Evolutionary conservation across 1,140 invertebrate genomes (phyloP).

Genomic region (Pteromalus puparum): DNA sequence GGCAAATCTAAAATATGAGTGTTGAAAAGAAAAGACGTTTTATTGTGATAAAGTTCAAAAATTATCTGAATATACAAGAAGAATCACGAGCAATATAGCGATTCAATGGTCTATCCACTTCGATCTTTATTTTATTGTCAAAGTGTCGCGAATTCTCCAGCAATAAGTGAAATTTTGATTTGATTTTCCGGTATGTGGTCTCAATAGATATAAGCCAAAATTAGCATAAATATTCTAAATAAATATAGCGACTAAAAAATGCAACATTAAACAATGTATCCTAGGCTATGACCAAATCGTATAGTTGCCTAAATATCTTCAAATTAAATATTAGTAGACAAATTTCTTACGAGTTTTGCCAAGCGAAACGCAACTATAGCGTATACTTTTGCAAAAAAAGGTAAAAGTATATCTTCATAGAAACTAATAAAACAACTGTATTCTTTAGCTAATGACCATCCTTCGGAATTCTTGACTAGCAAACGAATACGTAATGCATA

Average conservation of each 20-base stretch:
- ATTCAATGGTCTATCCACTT: not conserved
- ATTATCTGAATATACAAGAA: not conserved
- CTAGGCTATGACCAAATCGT: too few species aligned
- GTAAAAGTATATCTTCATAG: too few species aligned
- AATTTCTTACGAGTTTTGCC: too few species aligned
- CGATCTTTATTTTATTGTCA: too few species aligned
- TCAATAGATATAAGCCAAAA: not conserved
- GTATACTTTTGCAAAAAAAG: too few species aligned
- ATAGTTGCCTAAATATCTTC: too few species aligned
- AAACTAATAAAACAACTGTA: too few species aligned
- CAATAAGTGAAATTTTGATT: not conserved
- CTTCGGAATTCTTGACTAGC: not conserved
- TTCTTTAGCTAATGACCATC: too few species aligned
- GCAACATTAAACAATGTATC: too few species aligned
- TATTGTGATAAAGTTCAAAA: not conserved
- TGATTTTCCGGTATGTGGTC: not conserved
- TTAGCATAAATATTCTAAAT: not conserved
- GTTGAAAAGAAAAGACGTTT: not conserved
- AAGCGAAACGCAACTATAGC: too few species aligned
- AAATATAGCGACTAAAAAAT: not conserved
- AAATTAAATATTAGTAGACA: too few species aligned
- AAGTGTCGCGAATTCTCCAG: not conserved
- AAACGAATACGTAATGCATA: not conserved
- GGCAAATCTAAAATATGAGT: not conserved
- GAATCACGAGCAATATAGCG: not conserved